Base-by-base conservation (phyloP, 2,888 invertebrate species). In the Acleris holmiana region DNA sequence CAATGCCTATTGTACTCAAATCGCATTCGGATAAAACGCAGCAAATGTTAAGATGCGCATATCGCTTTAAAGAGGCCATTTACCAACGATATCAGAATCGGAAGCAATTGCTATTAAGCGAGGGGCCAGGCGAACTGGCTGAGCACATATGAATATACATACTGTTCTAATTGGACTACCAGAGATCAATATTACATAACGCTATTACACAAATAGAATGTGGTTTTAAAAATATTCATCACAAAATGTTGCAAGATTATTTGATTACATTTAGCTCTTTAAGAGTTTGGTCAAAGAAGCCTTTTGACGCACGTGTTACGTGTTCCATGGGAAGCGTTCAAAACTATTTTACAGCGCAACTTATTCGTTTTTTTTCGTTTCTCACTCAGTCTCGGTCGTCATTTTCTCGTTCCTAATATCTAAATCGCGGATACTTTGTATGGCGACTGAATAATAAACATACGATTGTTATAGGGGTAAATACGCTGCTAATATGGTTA, bases 171-270 rank as follows among this genome's bases (percentile, higher is more conserved):
- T 54, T 59, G 53, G 53, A 25, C 15, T 29, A 25, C 8, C 47
- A 40, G 29, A 59, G 64, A 64, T 64, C 48, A 64, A 59, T 59
- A 64, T 64, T 64, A 29, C 64, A 54, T 64, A 64, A 64, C 40
- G 25, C 47, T 56, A 19, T 64, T 64, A 23, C 58, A 25, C 40
- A 57, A 57, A 47, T 47, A 58, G 51, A 64, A 64, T 53, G 58
- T 47, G 35, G 46, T 25, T 41, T 58, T 41, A 13, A 41, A 58
- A 53, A 29, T 44, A 25, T 48, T 44, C 41, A 44, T 0, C 8
- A n/a, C 17, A 2, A n/a, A 15, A 17, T 44, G 15, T 15, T 17
- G 44, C 17, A 44, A 53, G 0, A 4, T 17, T 25, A 56, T 47
- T 13, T 56, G 25, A 47, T 29, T 23, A 17, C 29, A 29, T 46